Base-by-base conservation (phyloP, 2,888 invertebrate species). In the Bellardia pandia region DNA sequence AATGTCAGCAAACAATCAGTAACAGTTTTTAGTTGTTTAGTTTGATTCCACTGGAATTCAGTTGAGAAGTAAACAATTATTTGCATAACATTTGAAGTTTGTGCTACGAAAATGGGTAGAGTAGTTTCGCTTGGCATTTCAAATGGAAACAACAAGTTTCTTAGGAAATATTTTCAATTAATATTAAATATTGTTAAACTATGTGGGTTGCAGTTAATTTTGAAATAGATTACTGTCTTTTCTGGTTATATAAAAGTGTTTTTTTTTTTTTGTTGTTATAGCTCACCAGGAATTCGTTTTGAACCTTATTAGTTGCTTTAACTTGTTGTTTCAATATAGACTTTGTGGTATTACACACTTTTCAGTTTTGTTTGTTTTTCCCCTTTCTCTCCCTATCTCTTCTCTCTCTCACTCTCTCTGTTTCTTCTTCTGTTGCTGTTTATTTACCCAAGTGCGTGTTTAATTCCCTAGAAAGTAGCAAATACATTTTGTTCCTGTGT, bases 381-480 rank as follows among this genome's bases (percentile, higher is more conserved):
- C 23, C 56, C 42, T 82, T 13, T 6, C 14, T 74, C 33, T 42
- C 16, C 40, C 6, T 30, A 14, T 30, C 37, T 71, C 13, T 71
- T 51, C 40, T 7, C 16, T 23, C n/a, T 53, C 16, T 14, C 5
- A 37, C 42, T 23, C 42, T 42, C 48, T 51, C 16, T 37, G n/a
- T n/a, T 33, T 66, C 13, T 23, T n/a, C 0, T n/a, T 51, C 8
- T 60, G 56, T 33, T n/a, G 42, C 51, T 33, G 37, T 40, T 79
- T 75, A 48, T 71, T 80, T 64, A 37, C 23, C 62, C 68, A 69
- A 85, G 69, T 71, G 85, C 75, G 80, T 85, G 74, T 48, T 80
- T 64, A 64, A 80, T 62, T 85, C 79, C 79, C 85, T 56, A 40
- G 75, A 68, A 66, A 78, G 64, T 60, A 33, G 64, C 14, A 37